phyloP scores from a whole-genome alignment of 2,888 invertebrate species.

The Amphipoea lucens region DNA sequence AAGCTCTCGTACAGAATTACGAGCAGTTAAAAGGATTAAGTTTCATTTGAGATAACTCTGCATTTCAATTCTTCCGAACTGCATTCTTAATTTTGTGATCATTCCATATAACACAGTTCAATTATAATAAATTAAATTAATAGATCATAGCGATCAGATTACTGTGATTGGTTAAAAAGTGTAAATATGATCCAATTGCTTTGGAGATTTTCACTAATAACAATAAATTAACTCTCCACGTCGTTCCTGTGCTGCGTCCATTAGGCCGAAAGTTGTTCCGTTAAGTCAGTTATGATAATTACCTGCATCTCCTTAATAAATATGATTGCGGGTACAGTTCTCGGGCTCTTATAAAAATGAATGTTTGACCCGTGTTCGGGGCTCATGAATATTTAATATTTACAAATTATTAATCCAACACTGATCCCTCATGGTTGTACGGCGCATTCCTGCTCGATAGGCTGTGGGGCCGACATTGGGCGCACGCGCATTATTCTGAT shows the following conservation, averaged over 20 bases:
- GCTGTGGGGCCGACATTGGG: slow-evolving; percentile 68
- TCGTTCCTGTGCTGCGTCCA: slow-evolving; percentile 71
- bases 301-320: slow-evolving; percentile 87
- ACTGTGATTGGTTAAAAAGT: slow-evolving; percentile 69
- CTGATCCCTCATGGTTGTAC: slow-evolving; percentile 78
- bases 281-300: slow-evolving; percentile 88
- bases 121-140: slow-evolving; percentile 77
- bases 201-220: slow-evolving; percentile 76
- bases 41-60: slow-evolving; percentile 45
- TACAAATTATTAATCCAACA: slow-evolving; percentile 90
- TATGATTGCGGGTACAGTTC: slow-evolving; percentile 83
- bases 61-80: slow-evolving; percentile 58
- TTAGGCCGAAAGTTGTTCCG: slow-evolving; percentile 76
- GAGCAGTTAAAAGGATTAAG: slow-evolving; percentile 61
- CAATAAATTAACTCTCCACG: slow-evolving; percentile 74
- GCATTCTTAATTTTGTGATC: slow-evolving; percentile 67
- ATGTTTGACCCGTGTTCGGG: slow-evolving; percentile 86
- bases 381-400: slow-evolving; percentile 90
- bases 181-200: slow-evolving; percentile 76
- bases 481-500: slow-evolving; percentile 76
- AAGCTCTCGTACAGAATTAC: slow-evolving; percentile 31
- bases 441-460: slow-evolving; percentile 80
- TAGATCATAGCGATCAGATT: slow-evolving; percentile 76
- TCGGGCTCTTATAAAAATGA: slow-evolving; percentile 83
- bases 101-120: slow-evolving; percentile 66